Evolutionary conservation across 23 tunicate species (phyloP), one percentile per base, ranked within the genome.

Genomic region (Oikopleura dioica): DNA sequence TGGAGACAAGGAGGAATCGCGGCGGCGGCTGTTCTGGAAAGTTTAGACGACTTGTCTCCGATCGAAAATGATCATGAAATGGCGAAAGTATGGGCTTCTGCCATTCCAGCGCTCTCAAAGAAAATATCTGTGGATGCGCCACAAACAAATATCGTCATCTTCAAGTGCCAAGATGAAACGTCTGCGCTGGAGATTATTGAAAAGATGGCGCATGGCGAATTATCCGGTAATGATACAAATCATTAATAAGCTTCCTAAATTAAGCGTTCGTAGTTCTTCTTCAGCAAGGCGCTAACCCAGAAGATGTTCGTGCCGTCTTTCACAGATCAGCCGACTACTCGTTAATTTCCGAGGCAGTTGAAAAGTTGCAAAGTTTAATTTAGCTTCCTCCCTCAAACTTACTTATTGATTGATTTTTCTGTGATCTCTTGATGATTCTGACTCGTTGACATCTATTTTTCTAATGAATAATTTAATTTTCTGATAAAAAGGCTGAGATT

Each of bases 1-100:
- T 63, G 72, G 72, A 23, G 72, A 21, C 72, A 63, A 28, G 72
- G 72, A 24, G 72, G 72, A 12, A 16, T 63, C 33, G 72, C 72
- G 2, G 72, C 72, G 29, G 72, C 72, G 32, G 72, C 33, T 21
- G 16, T 23, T 63, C 72, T 63, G 2, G 30, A 63, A 12, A 2
- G 30, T 23, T 12, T 63, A 24, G 26, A 63, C 2, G 33, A 63
- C 33, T 21, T 28, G 30, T 4, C 16, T 21, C 72, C 72, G 26
- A 63, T 63, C 26, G 33, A 63, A 63, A 24, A 21, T 63, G 72
- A 63, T 28, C 72, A 63, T 28, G 72, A 63, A 28, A 63, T 16
- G 33, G 72, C 72, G 72, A 24, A 63, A 63, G 33, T 12, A 63
- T 63, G 72, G 72, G 72, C 33, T 24, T 2, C 16, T 2, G 33